Conservation (phyloP, 2,113 vertebrate species). For the Opisthocomus hoazin region DNA sequence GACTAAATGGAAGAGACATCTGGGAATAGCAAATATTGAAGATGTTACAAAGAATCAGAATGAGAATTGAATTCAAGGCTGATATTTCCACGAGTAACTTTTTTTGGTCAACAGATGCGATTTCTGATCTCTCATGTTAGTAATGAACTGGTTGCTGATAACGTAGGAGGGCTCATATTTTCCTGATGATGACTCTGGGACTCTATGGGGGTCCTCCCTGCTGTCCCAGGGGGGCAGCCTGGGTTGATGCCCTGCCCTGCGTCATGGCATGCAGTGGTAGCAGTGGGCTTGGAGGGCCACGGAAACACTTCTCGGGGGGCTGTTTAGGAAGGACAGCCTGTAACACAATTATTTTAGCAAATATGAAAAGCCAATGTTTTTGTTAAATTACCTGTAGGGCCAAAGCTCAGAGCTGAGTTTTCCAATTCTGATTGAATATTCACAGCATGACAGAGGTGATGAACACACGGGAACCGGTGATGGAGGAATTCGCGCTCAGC, state of each 20-base stretch:
- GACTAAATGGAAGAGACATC: not conserved
- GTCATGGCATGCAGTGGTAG: not conserved
- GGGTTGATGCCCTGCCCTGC: not conserved
- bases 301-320: not conserved
- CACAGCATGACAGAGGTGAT: slow-evolving; percentile 88
- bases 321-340: not conserved
- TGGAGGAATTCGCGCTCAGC: slow-evolving; percentile 78
- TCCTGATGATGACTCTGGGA: not conserved
- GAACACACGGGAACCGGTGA: slow-evolving; percentile 81
- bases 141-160: not conserved
- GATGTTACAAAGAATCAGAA: not conserved
- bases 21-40: slow-evolving; percentile 30
- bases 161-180: not conserved
- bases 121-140: not conserved
- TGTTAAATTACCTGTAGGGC: not conserved
- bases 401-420: not conserved
- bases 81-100: not conserved
- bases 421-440: not conserved
- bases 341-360: not conserved
- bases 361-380: not conserved
- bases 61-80: not conserved
- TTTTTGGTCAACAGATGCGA: not conserved
- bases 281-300: not conserved
- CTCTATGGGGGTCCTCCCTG: not conserved
- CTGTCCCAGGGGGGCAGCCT: not conserved